Conservation (phyloP, 2,113 vertebrate genomes). For the Clarias macrocephalus region DNA sequence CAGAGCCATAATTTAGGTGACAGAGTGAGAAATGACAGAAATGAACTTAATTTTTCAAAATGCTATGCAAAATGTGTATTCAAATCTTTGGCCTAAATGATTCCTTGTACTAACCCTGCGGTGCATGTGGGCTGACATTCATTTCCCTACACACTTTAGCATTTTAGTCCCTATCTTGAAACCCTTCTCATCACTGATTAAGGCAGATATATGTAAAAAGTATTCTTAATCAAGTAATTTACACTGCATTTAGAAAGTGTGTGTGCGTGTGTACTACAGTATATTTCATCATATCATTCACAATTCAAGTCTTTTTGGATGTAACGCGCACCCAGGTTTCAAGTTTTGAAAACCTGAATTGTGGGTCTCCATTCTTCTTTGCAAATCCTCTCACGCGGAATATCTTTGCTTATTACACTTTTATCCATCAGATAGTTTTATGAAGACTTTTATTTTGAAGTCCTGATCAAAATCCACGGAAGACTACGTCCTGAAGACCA, state of each 20-base stretch:
- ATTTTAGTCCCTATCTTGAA: not conserved
- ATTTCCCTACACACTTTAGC: not conserved
- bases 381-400: not conserved
- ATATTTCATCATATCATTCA: no score
- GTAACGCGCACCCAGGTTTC: no score
- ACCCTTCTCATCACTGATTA: not conserved
- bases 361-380: not conserved
- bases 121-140: not conserved
- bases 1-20: not conserved
- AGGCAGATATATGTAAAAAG: not conserved
- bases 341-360: no score
- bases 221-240: not conserved
- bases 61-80: not conserved
- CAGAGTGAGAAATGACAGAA: not conserved
- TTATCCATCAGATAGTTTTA: no score
- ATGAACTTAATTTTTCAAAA: not conserved
- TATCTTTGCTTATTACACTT: no score
- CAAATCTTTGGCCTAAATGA: not conserved
- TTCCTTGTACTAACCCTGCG: not conserved
- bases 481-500: not conserved
- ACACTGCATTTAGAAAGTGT: no score
- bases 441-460: conserved; percentile 13
- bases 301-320: no score
- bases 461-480: not conserved
- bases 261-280: no score